Conservation (phyloP, 2,888 invertebrate species). For the Sinodicranocentrus sp. region DNA sequence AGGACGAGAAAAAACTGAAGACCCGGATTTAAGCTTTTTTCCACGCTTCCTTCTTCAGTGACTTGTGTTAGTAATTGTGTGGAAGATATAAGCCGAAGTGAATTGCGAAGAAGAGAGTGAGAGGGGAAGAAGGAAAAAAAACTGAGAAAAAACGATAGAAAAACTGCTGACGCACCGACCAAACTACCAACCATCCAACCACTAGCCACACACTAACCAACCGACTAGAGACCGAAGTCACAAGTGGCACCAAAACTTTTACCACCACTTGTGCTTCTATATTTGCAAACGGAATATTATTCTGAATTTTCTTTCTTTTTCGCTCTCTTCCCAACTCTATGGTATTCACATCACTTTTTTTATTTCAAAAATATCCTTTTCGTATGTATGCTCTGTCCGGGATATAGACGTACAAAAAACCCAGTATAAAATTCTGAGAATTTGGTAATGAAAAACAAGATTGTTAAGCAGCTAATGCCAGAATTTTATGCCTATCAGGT, state of each 20-base stretch:
- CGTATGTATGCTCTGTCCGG: background rate
- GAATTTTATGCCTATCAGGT: too few species aligned
- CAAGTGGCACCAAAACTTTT: conserved; percentile 63
- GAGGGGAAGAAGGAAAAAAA: conserved; percentile 18
- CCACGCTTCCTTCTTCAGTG: conserved; percentile 19
- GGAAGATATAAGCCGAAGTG: conserved; percentile 16
- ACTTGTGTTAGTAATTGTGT: conserved; percentile 28
- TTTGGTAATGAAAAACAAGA: too few species aligned
- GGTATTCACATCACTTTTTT: conserved; percentile 28
- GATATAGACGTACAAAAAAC: background rate
- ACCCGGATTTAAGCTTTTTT: conserved; percentile 34
- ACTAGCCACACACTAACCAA: conserved; percentile 43
- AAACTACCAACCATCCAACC: conserved; percentile 45
- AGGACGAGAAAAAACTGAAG: conserved; percentile 1
- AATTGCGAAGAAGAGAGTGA: background rate
- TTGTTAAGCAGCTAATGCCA: too few species aligned
- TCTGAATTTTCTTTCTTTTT: conserved; percentile 51
- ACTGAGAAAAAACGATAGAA: conserved; percentile 38
- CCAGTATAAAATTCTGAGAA: too few species aligned
- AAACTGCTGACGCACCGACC: conserved; percentile 61
- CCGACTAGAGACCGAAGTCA: conserved; percentile 45
- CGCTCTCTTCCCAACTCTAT: too few species aligned
- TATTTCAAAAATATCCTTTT: background rate
- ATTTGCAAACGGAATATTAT: conserved; percentile 48
- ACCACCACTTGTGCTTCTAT: conserved; percentile 30